These are phyloP conservation scores for Philereme vetulata DNA, from an alignment of 2,888 invertebrate species.

Conservation along the genomic window DNA sequence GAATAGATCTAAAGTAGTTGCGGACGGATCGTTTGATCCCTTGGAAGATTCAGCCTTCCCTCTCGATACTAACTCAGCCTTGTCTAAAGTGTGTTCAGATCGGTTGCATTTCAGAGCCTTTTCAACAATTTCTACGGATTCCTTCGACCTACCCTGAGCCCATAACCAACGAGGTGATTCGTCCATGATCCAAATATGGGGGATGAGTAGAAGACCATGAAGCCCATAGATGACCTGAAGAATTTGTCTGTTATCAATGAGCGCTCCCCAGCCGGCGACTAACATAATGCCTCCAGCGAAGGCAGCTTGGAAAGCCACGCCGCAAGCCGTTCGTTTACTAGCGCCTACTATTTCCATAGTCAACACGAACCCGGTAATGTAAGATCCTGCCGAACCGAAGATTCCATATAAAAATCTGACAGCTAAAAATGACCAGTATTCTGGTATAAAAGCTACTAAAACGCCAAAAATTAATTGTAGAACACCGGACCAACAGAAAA, in stretches of 20 bases:
- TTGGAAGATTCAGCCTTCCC: slow-evolving; percentile 78
- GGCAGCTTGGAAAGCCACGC: slow-evolving; percentile 90
- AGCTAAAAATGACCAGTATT: slow-evolving; percentile 88
- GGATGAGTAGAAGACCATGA: slow-evolving; percentile 88
- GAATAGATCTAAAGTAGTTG: slow-evolving; percentile 89
- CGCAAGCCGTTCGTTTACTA: slow-evolving; percentile 90
- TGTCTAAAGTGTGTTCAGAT: slow-evolving; percentile 85
- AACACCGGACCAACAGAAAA: slow-evolving; percentile 91
- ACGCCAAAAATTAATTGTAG: slow-evolving; percentile 89
- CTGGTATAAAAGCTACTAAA: slow-evolving; percentile 90
- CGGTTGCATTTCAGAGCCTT: slow-evolving; percentile 90
- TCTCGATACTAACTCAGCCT: slow-evolving; percentile 86
- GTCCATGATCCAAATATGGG: slow-evolving; percentile 94
- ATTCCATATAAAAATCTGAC: slow-evolving; percentile 89
- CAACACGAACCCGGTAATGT: slow-evolving; percentile 87
- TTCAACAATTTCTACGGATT: slow-evolving; percentile 89
- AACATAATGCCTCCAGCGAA: slow-evolving; percentile 93
- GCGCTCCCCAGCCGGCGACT: slow-evolving; percentile 92
- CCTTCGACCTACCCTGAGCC: slow-evolving; percentile 89
- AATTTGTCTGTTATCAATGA: slow-evolving; percentile 88
- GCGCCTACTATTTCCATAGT: slow-evolving; percentile 94
- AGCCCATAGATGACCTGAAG: slow-evolving; percentile 92
- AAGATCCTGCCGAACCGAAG: slow-evolving; percentile 92
- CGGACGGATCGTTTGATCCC: slow-evolving; percentile 67
- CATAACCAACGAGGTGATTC: slow-evolving; percentile 95